Evolutionary conservation across 2,888 invertebrate species (phyloP), one percentile per base, ranked within the genome.

Genomic region (Caenorhabditis sp.): DNA sequence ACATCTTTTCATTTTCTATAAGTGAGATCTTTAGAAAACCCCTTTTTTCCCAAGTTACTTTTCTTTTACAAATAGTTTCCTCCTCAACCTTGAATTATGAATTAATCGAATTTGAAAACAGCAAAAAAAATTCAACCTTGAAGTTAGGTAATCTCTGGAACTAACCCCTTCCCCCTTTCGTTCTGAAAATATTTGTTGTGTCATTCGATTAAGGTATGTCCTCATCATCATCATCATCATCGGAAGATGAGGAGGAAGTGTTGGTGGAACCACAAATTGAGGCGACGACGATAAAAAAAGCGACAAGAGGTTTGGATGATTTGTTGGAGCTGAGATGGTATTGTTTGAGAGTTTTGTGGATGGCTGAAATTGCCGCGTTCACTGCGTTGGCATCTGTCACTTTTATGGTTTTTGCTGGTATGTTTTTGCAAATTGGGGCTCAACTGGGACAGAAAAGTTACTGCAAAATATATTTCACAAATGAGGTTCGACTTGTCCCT

Each of bases 361-460:
- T 73, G 73, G 73, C 73, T 17, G 73, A 73, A 60, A 19, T 69
- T 10, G 60, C 62, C 0, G 73, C 73, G 12, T 73, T 73, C 31
- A 73, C 73, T 14, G 68, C 69, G 24, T 54, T 73, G 24, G 62
- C 73, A 2, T 65, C 65, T 59, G 69, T 69, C 23, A 69, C 66
- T 14, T 58, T 73, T 61, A 73, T 73, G 73, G 69, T 73, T 23
- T 73, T 73, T 51, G 73, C 65, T 54, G 73, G 73, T 73, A 21
- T 6, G 27, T n/a, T n/a, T n/a, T n/a, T n/a, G n/a, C n/a, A n/a
- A n/a, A n/a, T 57, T 57, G n/a, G 24, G 10, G 17, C 8, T n/a
- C 14, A 50, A n/a, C 10, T 50, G 14, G n/a, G n/a, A n/a, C n/a
- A n/a, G n/a, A n/a, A n/a, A n/a, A n/a, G n/a, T n/a, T n/a, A n/a